Evolutionary conservation across 2,113 vertebrate genomes (phyloP).

Genomic region (Microcebus murinus): DNA sequence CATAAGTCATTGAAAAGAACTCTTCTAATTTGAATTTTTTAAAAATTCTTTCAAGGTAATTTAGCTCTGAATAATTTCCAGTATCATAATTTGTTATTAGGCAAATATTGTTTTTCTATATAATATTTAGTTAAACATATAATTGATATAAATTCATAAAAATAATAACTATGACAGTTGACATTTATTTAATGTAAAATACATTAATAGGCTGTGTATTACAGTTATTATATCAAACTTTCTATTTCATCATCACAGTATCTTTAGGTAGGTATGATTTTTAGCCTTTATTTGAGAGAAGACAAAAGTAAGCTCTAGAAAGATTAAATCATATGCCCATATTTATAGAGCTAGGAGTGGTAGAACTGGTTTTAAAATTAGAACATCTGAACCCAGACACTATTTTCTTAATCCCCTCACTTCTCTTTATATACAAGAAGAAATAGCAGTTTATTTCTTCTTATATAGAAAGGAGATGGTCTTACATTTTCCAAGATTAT

Average conservation of each 20-base stretch:
- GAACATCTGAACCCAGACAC: background rate
- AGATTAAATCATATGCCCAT: background rate
- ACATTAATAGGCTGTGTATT: background rate
- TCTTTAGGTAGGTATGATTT: background rate
- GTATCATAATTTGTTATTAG: background rate
- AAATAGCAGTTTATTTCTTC: background rate
- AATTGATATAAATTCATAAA: background rate
- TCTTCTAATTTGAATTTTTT: background rate
- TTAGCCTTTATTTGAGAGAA: background rate
- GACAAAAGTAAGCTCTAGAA: background rate
- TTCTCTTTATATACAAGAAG: background rate
- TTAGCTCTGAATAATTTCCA: background rate
- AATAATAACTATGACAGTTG: background rate
- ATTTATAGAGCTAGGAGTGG: background rate
- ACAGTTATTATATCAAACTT: background rate
- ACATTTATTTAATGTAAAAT: background rate
- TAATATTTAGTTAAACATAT: background rate
- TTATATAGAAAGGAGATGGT: background rate
- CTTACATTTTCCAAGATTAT: background rate
- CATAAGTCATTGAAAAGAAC: no score
- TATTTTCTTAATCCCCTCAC: background rate
- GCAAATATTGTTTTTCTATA: background rate
- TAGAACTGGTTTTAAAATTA: background rate
- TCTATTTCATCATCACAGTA: background rate
- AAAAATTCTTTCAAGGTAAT: background rate